phyloP scores from a whole-genome alignment of 2,888 invertebrate genomes.

The Anaspis maculata region DNA sequence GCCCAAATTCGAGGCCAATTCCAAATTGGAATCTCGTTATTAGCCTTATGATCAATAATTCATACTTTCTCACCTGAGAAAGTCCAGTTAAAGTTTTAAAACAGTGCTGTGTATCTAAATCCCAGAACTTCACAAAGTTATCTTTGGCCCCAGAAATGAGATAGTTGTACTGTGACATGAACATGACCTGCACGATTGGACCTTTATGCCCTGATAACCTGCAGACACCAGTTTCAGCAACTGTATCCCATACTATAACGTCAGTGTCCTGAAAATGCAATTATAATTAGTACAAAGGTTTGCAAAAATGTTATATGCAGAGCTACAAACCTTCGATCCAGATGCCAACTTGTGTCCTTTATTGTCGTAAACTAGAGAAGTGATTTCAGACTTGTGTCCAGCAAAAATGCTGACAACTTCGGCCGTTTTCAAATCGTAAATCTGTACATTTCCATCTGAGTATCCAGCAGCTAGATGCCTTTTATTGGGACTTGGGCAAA shows the following conservation, averaged over 20 bases:
- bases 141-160: slow-evolving; percentile 85
- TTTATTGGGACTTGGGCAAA: slow-evolving; percentile 69
- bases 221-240: slow-evolving; percentile 83
- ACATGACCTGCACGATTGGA: slow-evolving; percentile 71
- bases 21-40: no score
- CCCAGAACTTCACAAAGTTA: slow-evolving; percentile 95
- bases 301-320: slow-evolving; percentile 1
- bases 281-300: slow-evolving; percentile 1
- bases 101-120: slow-evolving; percentile 88
- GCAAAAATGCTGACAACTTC: slow-evolving; percentile 66
- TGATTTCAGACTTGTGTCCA: slow-evolving; percentile 81
- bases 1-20: no score
- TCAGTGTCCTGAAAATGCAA: slow-evolving; percentile 69
- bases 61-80: no score
- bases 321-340: slow-evolving; percentile 65
- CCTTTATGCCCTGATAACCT: slow-evolving; percentile 90
- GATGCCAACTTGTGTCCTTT: slow-evolving; percentile 80
- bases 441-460: slow-evolving; percentile 76
- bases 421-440: slow-evolving; percentile 68
- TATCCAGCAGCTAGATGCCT: slow-evolving; percentile 85
- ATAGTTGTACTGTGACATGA: slow-evolving; percentile 60
- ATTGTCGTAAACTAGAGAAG: slow-evolving; percentile 73
- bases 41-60: no score
- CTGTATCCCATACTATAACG: slow-evolving; percentile 89
- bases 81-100: slow-evolving; percentile 90